Base-by-base conservation (phyloP, 35 echinoderm and acorn worm genomes). In the Apostichopus japonicus region DNA sequence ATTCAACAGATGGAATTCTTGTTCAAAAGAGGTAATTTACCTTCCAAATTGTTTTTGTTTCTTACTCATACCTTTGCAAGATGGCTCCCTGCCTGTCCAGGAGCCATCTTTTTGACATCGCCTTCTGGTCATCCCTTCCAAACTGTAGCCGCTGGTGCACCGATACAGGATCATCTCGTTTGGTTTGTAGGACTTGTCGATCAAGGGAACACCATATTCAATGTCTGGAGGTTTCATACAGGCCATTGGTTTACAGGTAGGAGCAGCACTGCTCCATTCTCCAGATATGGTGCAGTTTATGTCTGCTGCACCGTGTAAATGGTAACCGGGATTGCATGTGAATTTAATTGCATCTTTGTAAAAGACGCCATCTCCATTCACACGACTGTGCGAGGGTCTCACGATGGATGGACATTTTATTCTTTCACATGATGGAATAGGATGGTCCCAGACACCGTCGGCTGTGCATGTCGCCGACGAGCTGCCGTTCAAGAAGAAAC, bases 111-210 rank as follows among this genome's bases (percentile, higher is more conserved):
- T 79, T 82, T 78, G 73, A 59, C 90, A 92, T 61, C 72, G 51
- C 33, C 90, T 78, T 23, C 57, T 58, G 8, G 56, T 25, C 10
- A 53, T 10, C 23, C 90, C 90, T 23, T 33, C 4, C 52, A 81
- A 33, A 21, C 23, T 63, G 65, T 67, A 92, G 19, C 90, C 90
- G 24, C 57, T 80, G 76, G 56, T 61, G 55, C 90, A 92, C 53
- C 82, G 61, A 54, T 94, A 97, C 53, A 93, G 87, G 44, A 96
- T 87, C 5, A 87, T 59, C 22, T 94, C 90, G 23, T 93, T 90
- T 17, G 80, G 81, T 53, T 53, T 23, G 56, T 82, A 88, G 19
- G 23, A 94, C 16, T 93, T 87, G 11, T 94, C 72, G 19, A 93
- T 93, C 67, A 94, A 89, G 7, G 71, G 62, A 4, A 94, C 72